phyloP scores from a whole-genome alignment of 2,113 vertebrate genomes.

The Spilogale gracilis region DNA sequence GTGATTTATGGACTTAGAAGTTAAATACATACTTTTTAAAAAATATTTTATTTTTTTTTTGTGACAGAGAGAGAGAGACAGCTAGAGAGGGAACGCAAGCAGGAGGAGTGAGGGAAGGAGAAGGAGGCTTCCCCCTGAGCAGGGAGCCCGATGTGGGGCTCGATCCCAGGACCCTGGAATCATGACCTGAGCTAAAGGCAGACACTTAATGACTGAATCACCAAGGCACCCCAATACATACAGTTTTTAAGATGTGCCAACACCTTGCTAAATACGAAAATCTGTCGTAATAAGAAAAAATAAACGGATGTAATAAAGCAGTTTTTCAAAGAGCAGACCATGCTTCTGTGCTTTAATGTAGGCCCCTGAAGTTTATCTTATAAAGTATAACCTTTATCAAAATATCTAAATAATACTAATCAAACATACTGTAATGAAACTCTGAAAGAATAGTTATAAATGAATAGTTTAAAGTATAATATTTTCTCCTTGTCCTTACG shows the following conservation, averaged over 20 bases:
- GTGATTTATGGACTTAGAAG: not conserved
- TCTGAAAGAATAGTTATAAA: not conserved
- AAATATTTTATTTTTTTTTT: too few species aligned
- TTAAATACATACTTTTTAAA: not conserved
- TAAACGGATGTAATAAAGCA: not conserved
- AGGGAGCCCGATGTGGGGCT: too few species aligned
- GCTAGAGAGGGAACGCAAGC: too few species aligned
- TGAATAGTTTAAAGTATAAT: not conserved
- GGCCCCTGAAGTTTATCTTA: not conserved
- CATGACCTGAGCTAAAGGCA: too few species aligned
- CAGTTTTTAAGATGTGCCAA: conserved; percentile 2
- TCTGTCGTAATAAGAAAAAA: not conserved
- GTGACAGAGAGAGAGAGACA: too few species aligned
- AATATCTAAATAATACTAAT: not conserved
- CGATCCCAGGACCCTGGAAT: too few species aligned
- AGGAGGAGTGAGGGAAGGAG: too few species aligned
- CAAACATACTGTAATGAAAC: not conserved
- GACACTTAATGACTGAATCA: too few species aligned
- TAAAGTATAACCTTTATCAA: not conserved
- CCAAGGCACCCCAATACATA: not conserved
- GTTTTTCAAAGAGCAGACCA: not conserved
- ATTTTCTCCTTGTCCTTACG: not conserved
- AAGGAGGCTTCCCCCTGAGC: too few species aligned
- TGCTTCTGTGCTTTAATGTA: not conserved
- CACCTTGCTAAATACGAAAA: not conserved